Percentiles rank a stretch among this genome's conserved stretches.
These are phyloP conservation scores for Acleris sparsana DNA, from an alignment of 2,888 invertebrate species.

Conservation along the genomic window DNA sequence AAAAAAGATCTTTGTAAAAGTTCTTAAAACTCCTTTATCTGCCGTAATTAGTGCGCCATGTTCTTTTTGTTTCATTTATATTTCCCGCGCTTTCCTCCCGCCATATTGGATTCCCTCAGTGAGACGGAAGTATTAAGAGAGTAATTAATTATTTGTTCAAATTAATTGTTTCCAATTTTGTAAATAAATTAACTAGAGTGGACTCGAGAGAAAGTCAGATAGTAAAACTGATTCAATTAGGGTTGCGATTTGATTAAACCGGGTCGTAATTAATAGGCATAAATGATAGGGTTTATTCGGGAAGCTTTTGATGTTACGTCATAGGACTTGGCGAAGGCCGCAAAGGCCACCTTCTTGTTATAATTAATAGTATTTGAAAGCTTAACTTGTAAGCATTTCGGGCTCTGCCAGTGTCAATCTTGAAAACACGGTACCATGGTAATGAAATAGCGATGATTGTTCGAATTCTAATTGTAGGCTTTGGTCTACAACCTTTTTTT, in stretches of 20 bases:
- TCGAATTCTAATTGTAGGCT: too few relatives aligned
- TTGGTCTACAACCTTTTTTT: too few relatives aligned
- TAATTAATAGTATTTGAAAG: not conserved
- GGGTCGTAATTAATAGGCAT: conserved; percentile 6
- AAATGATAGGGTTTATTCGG: conserved; percentile 3
- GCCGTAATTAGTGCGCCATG: conserved; percentile 22
- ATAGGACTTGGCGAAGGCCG: not conserved
- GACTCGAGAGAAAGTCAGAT: conserved; percentile 33
- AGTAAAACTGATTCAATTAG: conserved; percentile 34
- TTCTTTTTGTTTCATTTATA: conserved; percentile 15
- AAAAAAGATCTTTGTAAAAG: conserved; percentile 20
- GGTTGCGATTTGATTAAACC: conserved; percentile 13
- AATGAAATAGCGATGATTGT: too few relatives aligned
- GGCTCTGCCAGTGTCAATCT: too few relatives aligned
- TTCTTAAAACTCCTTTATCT: conserved; percentile 19
- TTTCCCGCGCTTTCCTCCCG: conserved; percentile 42
- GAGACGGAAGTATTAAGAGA: conserved; percentile 46
- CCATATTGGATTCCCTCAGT: conserved; percentile 48
- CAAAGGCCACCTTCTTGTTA: not conserved
- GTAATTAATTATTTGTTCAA: conserved; percentile 49
- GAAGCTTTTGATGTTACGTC: conserved; percentile 5
- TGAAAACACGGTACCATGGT: too few relatives aligned
- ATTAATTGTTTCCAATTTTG: conserved; percentile 43
- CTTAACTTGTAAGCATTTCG: not conserved
- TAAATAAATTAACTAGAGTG: conserved; percentile 38